Evolutionary conservation across 2,888 invertebrate genomes (phyloP), one percentile per base, ranked within the genome.

Genomic region (Orgyia antiqua): DNA sequence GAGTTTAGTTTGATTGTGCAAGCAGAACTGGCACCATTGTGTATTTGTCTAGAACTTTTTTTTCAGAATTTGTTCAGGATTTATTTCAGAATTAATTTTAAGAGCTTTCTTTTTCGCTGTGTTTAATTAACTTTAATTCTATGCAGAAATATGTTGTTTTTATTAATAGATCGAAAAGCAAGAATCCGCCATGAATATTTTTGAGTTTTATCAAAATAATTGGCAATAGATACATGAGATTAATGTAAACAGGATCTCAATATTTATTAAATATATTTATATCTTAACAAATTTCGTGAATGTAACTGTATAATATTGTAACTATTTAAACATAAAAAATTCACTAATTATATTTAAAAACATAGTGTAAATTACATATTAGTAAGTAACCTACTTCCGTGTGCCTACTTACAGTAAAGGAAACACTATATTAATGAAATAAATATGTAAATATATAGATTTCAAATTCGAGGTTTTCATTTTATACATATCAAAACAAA

Each of bases 161-260:
- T 20, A 4, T 20, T n/a, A 20, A n/a, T 20, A 9, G 9, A 9
- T 9, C 20, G 2, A 9, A 8, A 20, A 4, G 2, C 4, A 8
- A 20, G 8, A 20, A 21, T 36, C 61, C 56, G 58, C 66, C 58
- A n/a, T n/a, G n/a, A n/a, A n/a, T n/a, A n/a, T n/a, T n/a, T n/a
- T n/a, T n/a, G n/a, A n/a, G n/a, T n/a, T n/a, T n/a, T n/a, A n/a
- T n/a, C n/a, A n/a, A n/a, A n/a, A n/a, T n/a, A n/a, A n/a, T n/a
- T n/a, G n/a, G n/a, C n/a, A n/a, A n/a, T n/a, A n/a, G 62, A 43
- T 44, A 64, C 10, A 75, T 75, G 84, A 84, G 83, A 83, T 84
- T 84, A 84, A 68, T 45, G 72, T 62, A 78, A 82, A 65, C 73
- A 61, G 68, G 83, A 84, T 84, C 84, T 83, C 84, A 80, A 64